Percentiles rank a stretch among this genome's conserved stretches.
Evolutionary conservation across 2,797 vertebrate genomes (phyloP).

Genomic region (Coreius guichenoti): DNA sequence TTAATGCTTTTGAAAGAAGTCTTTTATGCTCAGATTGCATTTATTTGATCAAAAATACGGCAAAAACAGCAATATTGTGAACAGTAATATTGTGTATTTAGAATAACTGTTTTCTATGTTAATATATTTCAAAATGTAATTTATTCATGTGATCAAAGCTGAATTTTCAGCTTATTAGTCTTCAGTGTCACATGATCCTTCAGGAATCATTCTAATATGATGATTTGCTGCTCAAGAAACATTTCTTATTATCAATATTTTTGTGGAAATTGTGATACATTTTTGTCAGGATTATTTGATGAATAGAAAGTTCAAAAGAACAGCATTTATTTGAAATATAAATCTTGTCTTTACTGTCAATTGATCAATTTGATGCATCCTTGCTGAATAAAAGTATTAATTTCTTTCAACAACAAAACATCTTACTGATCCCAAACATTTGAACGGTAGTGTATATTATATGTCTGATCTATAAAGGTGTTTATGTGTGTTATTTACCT

Average conservation of each 20-base stretch:
- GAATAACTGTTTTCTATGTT: background rate
- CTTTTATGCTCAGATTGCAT: no score
- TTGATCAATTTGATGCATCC: background rate
- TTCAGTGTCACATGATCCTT: background rate
- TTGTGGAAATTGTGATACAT: background rate
- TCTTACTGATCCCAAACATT: background rate
- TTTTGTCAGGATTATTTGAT: background rate
- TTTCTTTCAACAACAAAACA: background rate
- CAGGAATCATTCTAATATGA: background rate
- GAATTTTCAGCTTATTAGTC: background rate
- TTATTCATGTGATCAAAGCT: background rate
- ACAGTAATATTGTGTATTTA: background rate
- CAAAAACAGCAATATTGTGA: no score
- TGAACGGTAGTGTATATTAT: background rate
- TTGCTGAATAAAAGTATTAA: background rate
- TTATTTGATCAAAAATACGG: no score
- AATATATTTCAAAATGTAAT: background rate
- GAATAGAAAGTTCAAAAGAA: background rate
- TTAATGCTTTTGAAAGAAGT: no score
- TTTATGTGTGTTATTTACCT: conserved; percentile 40
- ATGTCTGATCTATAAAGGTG: background rate
- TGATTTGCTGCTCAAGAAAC: background rate
- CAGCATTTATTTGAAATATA: background rate
- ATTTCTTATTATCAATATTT: background rate
- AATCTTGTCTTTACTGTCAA: background rate